phyloP scores from a whole-genome alignment of 2,797 vertebrate species.

The Coluber constrictor region DNA sequence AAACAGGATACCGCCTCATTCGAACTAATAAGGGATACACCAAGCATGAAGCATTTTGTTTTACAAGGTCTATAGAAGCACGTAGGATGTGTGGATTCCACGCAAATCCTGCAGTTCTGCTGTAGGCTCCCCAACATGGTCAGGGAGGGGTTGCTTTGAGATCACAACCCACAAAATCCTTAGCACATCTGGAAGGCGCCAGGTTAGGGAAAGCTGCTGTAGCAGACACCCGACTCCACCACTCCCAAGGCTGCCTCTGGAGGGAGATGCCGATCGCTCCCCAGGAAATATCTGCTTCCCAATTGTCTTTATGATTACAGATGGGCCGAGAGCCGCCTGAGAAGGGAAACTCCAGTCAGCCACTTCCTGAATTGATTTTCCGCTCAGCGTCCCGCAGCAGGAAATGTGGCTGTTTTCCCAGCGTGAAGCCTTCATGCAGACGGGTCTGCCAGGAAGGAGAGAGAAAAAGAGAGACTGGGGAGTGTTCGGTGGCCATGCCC shows the following conservation, averaged over 20 bases:
- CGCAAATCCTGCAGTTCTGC: neutral
- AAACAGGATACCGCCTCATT: neutral
- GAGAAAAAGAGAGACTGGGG: neutral
- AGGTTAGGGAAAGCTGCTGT: neutral
- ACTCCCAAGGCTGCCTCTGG: neutral
- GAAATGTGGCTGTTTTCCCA: neutral
- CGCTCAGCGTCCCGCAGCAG: neutral
- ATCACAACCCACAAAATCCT: neutral
- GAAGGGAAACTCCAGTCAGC: constrained; percentile 19
- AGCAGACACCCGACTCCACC: neutral
- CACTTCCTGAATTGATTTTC: neutral
- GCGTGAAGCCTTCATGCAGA: neutral
- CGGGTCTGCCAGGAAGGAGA: neutral
- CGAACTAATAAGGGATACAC: neutral
- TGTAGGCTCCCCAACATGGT: neutral
- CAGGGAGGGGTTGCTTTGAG: neutral
- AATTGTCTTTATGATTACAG: neutral
- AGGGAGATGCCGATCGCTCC: neutral
- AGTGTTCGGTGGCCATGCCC: too few relatives aligned
- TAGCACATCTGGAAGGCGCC: neutral
- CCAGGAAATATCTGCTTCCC: neutral
- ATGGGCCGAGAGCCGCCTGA: neutral
- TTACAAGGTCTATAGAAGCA: neutral
- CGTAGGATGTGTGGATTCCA: neutral
- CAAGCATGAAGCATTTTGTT: neutral